Base-by-base conservation (phyloP, 2,797 vertebrate genomes). In the Steatocranus sp. region DNA sequence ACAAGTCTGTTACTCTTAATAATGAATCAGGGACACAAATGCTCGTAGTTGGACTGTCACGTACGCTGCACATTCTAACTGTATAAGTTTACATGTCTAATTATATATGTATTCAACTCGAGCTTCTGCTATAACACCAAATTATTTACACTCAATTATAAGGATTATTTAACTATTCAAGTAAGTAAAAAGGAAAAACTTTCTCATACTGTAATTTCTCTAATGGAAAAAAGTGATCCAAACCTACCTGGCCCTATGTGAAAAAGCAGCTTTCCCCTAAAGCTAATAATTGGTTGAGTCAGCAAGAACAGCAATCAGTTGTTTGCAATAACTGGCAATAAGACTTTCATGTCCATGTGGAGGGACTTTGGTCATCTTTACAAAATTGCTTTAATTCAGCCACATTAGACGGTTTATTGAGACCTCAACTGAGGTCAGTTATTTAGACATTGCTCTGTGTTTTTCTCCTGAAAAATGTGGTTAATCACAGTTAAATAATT, bases 1-100 rank as follows among this genome's bases (percentile, higher is more conserved):
- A 8, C 17, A 30, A 23, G 8, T 74, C 27, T 51, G n/a, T 58
- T 54, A 27, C 27, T 46, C n/a, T 36, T 82, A 88, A 90, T 84
- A 88, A 88, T 23, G 74, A 81, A 74, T 7, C 3, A 77, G 34
- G 78, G 76, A 85, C 23, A 70, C 48, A 77, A 81, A 89, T 34
- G 32, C 54, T 58, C 2, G 9, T 32, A 58, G 54, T 27, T 58
- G 27, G 30, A 58, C 30, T 61, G 2, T 61, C 17, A 61, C 30
- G 34, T 61, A 3, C 34, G 2, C 56, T 61, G 17, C 30, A 3
- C 17, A n/a, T 3, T 11, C 17, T 61, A 61, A 34, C 56, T 34
- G 17, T 32, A n/a, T 0, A 34, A 11, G 56, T 61, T 61, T 61
- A 61, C 10, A 61, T 34, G 56, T 61, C 54, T 58, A 58, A 32